A percentile compares a stretch with the other conserved stretches of the same genome.
phyloP scores from a whole-genome alignment of 1,140 invertebrate species.

The Bradynema listronoti region DNA sequence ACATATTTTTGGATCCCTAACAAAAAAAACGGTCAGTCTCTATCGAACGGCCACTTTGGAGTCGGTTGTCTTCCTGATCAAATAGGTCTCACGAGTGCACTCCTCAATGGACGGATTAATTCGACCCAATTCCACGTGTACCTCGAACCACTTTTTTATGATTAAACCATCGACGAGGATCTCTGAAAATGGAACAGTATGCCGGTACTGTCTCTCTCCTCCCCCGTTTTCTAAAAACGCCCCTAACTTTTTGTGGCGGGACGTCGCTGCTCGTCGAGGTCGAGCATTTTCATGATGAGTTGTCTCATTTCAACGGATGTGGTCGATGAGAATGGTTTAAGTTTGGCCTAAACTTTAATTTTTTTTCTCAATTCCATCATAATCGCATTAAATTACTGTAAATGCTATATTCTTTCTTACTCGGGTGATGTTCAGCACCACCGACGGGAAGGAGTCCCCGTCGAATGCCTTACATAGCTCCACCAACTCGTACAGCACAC shows the following conservation, averaged over 20 bases:
- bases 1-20: too few relatives aligned
- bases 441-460: constrained; percentile 53
- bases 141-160: constrained; percentile 28
- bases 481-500: constrained; percentile 72
- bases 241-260: constrained; percentile 17
- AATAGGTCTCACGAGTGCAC: too few relatives aligned
- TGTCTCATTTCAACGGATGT: constrained; percentile 16
- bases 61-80: too few relatives aligned
- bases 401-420: constrained; percentile 1
- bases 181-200: constrained; percentile 13
- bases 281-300: constrained; percentile 12
- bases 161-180: constrained; percentile 20
- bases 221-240: neutral
- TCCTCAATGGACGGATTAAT: constrained; percentile 11
- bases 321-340: constrained; percentile 18
- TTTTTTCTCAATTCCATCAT: neutral
- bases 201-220: neutral
- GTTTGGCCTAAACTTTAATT: constrained; percentile 16
- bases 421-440: constrained; percentile 28
- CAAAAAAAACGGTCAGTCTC: too few relatives aligned
- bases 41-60: too few relatives aligned
- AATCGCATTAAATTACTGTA: neutral
- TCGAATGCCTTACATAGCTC: constrained; percentile 65
- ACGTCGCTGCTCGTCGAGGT: constrained; percentile 22
- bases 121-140: constrained; percentile 25